Evolutionary conservation across 2,797 vertebrate genomes (phyloP).

Genomic region (Poeciliopsis turneri): DNA sequence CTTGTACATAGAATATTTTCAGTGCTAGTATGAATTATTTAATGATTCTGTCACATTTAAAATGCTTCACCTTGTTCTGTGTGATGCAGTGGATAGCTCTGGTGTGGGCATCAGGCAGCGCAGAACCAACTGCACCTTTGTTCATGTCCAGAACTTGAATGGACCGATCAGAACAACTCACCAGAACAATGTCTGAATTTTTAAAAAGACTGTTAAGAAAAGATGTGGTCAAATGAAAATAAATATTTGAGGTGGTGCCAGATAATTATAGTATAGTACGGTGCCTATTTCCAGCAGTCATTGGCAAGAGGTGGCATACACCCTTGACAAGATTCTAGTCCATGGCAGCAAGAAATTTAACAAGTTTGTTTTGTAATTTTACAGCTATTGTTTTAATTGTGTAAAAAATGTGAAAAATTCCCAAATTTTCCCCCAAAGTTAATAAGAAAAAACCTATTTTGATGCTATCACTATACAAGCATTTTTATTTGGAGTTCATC

Average conservation of each 20-base stretch:
- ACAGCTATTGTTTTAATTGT: not conserved
- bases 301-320: not conserved
- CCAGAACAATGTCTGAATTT: slow-evolving; percentile 84
- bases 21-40: not conserved
- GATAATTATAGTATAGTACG: not conserved
- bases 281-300: not conserved
- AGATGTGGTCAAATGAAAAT: not conserved
- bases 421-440: not conserved
- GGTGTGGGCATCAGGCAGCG: slow-evolving; percentile 83
- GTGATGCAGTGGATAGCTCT: slow-evolving; percentile 86
- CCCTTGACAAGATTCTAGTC: not conserved
- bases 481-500: slow-evolving; percentile 34
- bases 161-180: slow-evolving; percentile 83
- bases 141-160: slow-evolving; percentile 92
- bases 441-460: not conserved
- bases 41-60: not conserved
- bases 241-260: not conserved
- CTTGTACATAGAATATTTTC: not conserved
- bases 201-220: slow-evolving; percentile 48
- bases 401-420: not conserved
- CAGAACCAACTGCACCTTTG: slow-evolving; percentile 74
- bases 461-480: slow-evolving; percentile 21
- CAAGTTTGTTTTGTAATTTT: not conserved
- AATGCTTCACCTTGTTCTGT: slow-evolving; percentile 86
- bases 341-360: not conserved